Evolutionary conservation across 2,888 invertebrate genomes (phyloP), one percentile per base, ranked within the genome.

Genomic region (Drosophila monieri): DNA sequence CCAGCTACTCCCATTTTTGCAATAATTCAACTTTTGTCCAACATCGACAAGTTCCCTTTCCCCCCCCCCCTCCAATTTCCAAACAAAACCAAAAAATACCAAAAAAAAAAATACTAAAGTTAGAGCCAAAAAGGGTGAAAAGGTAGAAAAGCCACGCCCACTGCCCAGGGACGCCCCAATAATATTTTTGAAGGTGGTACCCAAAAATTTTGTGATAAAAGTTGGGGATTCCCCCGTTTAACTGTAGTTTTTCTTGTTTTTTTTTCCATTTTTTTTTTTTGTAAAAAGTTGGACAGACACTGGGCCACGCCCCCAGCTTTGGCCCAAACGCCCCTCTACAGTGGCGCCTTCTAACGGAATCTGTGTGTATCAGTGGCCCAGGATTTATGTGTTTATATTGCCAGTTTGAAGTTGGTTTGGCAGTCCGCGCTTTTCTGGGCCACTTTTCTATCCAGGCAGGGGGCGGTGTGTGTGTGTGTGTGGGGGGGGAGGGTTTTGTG

Each of bases 401-500:
- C 66, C 72, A 85, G 86, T 86, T 88, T 88, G 88, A 88, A 85
- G 86, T 88, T 86, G 75, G 87, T 88, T 88, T 85, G 83, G 88
- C 83, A 87, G 80, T 71, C 64, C 78, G 75, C 85, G 83, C 48
- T 44, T 61, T 74, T 68, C 66, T 73, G 59, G 59, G 72, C 41
- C 73, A 69, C 39, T 25, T 53, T 39, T 15, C 39, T 53, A 32
- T 15, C 39, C 39, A 43, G 43, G 18, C 21, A 23, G 21, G n/a
- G n/a, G n/a, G n/a, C n/a, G n/a, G 18, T 18, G 18, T 18, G 18
- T 18, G 18, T 18, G 21, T 21, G 21, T 23, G 21, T 23, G 12
- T n/a, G 5, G 12, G 35, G 21, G 27, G 5, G 23, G 14, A n/a
- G n/a, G 15, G 10, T 47, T n/a, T n/a, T 2, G 35, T 35, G 27